Conservation (phyloP, 2,797 vertebrate species). For the Lepidocolaptes lacrymiger region DNA sequence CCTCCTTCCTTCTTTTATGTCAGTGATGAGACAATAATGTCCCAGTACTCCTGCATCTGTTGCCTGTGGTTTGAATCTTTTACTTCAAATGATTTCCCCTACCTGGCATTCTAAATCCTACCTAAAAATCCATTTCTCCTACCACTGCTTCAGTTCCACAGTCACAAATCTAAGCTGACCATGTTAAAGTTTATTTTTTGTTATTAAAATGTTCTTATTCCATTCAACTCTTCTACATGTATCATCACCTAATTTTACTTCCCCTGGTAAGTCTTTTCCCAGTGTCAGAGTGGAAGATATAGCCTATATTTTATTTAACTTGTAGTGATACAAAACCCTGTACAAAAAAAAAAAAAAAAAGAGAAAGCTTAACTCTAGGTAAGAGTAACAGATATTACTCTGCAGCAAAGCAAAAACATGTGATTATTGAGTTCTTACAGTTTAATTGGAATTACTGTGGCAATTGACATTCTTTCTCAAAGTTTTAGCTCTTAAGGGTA, state of each 20-base stretch:
- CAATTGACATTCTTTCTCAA: background rate
- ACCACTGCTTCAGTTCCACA: rapidly evolving
- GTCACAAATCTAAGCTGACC: background rate
- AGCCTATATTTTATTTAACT: background rate
- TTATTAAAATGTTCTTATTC: background rate
- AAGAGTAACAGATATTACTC: background rate
- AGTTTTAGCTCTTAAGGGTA: background rate
- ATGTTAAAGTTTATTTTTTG: background rate
- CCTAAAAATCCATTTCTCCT: background rate
- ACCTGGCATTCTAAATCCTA: background rate
- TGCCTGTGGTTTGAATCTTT: background rate
- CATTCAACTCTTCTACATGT: background rate
- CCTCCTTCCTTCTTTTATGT: background rate
- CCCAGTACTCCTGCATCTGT: background rate
- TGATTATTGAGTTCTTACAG: background rate
- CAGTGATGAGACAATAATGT: background rate
- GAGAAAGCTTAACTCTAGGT: background rate
- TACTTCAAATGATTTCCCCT: background rate
- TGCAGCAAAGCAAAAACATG: background rate
- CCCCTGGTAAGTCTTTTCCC: background rate
- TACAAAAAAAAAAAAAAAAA: background rate
- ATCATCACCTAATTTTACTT: background rate
- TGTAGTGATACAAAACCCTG: background rate
- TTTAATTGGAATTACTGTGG: background rate
- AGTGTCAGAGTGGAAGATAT: background rate